Percentiles rank a stretch among this genome's conserved stretches.
Conservation (phyloP, 2,797 vertebrate species). For the Acridotheres tristis region DNA sequence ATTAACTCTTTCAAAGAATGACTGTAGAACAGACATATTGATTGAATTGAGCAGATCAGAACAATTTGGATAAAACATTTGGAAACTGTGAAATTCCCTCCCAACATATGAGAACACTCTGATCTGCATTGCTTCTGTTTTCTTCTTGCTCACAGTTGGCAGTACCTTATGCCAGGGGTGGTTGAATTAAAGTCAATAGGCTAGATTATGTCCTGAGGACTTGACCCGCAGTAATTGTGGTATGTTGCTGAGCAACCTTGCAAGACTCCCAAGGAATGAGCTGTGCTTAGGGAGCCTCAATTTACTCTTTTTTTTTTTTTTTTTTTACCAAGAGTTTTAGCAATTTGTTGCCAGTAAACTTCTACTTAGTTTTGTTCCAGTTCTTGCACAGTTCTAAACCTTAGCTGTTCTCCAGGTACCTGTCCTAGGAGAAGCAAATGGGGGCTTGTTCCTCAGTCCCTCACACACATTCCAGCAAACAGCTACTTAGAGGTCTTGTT, state of each 20-base stretch:
- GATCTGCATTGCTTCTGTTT: conserved; percentile 2
- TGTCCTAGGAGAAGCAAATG: background rate
- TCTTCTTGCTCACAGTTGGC: background rate
- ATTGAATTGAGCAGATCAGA: background rate
- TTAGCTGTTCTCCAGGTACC: background rate
- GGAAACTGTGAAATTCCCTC: background rate
- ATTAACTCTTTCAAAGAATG: background rate
- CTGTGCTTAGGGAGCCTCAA: background rate
- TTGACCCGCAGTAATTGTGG: conserved; percentile 43
- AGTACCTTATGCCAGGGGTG: conserved; percentile 17
- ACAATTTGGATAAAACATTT: background rate
- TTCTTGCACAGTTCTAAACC: background rate
- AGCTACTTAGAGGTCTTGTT: background rate
- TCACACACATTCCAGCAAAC: background rate
- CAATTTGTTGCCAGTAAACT: conserved; percentile 17
- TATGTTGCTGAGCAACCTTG: conserved; percentile 33
- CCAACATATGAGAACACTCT: background rate
- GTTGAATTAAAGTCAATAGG: conserved; percentile 50
- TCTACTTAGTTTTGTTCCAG: background rate
- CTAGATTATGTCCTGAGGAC: conserved; percentile 51
- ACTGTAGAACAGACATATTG: background rate
- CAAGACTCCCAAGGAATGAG: conserved; percentile 21
- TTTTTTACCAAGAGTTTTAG: background rate
- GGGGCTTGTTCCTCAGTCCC: accelerated
- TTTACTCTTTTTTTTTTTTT: background rate